A percentile compares a stretch with the other conserved stretches of the same genome.
Evolutionary conservation across 2,888 invertebrate genomes (phyloP).

Genomic region (Cylloceria caligata): DNA sequence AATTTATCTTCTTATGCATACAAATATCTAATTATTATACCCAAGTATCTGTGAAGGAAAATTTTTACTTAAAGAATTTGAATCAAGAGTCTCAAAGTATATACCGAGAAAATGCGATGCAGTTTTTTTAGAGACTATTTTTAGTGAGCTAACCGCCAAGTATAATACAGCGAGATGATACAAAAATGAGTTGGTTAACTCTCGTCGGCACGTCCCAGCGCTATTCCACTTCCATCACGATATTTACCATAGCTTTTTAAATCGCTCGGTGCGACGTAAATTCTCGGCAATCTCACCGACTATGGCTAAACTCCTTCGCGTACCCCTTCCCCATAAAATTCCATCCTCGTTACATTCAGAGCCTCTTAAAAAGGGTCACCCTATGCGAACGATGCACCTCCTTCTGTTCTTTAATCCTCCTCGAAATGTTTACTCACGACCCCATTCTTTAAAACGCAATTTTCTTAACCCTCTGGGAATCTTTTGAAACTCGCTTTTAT

Average conservation of each 20-base stretch:
- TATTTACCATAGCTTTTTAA: slow-evolving; percentile 78
- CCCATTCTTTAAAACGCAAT: slow-evolving; percentile 53
- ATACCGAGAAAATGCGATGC: slow-evolving; percentile 26
- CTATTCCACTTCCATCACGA: slow-evolving; percentile 80
- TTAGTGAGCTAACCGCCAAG: slow-evolving; percentile 14
- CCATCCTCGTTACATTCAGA: slow-evolving; percentile 53
- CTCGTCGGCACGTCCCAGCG: slow-evolving; percentile 81
- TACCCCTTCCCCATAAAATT: slow-evolving; percentile 13
- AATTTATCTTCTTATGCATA: not conserved
- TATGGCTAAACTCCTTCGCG: not conserved
- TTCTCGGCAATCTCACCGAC: slow-evolving; percentile 40
- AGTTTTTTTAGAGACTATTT: slow-evolving; percentile 29
- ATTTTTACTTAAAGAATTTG: slow-evolving; percentile 19
- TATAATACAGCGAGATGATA: slow-evolving; percentile 55
- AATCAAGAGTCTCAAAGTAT: not conserved
- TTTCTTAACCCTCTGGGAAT: slow-evolving; percentile 28
- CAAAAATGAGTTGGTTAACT: slow-evolving; percentile 83
- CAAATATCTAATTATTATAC: not conserved
- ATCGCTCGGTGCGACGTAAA: slow-evolving; percentile 60
- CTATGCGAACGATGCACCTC: slow-evolving; percentile 61
- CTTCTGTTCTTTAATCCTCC: slow-evolving; percentile 53
- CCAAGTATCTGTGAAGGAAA: not conserved
- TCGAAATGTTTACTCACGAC: slow-evolving; percentile 54
- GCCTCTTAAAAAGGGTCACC: slow-evolving; percentile 54
- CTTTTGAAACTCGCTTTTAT: slow-evolving; percentile 11